Evolutionary conservation across 1,140 invertebrate genomes (phyloP).

Genomic region (Elysia chlorotica): DNA sequence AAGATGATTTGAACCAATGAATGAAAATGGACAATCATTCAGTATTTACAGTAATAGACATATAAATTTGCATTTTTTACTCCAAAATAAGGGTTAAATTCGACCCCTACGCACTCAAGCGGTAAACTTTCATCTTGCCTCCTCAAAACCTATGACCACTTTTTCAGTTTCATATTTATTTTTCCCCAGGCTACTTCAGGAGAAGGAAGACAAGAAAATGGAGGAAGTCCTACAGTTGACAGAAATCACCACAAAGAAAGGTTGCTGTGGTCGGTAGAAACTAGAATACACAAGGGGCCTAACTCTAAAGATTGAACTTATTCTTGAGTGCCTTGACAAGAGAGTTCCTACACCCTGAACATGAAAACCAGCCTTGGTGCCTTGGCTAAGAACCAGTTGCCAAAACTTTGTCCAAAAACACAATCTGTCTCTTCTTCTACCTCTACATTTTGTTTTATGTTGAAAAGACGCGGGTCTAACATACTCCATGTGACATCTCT

Average conservation of each 20-base stretch:
- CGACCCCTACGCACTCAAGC: not conserved
- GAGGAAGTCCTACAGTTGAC: not conserved
- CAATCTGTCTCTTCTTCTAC: too few relatives aligned
- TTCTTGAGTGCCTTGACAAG: too few relatives aligned
- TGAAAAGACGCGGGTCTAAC: too few relatives aligned
- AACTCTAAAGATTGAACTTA: too few relatives aligned
- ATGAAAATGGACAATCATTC: not conserved
- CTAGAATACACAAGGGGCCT: too few relatives aligned
- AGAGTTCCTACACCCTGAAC: too few relatives aligned
- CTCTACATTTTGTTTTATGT: too few relatives aligned
- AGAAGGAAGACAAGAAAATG: not conserved
- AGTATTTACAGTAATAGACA: not conserved
- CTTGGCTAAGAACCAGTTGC: too few relatives aligned
- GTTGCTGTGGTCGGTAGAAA: not conserved
- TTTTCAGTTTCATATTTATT: not conserved
- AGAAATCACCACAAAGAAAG: not conserved
- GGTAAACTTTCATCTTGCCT: not conserved
- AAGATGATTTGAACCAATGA: not conserved
- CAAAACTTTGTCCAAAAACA: too few relatives aligned
- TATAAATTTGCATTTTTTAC: not conserved
- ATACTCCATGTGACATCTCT: too few relatives aligned
- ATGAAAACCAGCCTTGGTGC: too few relatives aligned
- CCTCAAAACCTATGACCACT: not conserved
- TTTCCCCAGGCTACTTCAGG: not conserved
- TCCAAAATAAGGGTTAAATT: too few relatives aligned